Base-by-base conservation (phyloP, 2,888 invertebrate genomes). In the Gastrophysa polygoni region DNA sequence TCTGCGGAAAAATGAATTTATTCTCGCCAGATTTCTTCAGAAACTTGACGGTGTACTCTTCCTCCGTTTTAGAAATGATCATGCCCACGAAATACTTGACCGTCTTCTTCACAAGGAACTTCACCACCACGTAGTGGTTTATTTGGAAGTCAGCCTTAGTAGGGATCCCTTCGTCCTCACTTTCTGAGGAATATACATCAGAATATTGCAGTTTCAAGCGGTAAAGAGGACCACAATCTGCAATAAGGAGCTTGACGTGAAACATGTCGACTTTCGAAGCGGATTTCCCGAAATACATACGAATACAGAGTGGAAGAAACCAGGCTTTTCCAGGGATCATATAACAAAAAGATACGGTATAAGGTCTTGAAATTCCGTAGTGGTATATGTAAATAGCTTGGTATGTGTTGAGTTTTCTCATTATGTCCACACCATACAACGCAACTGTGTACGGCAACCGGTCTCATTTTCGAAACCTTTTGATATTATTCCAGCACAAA, bases 101-200 rank as follows among this genome's bases (percentile, higher is more conserved):
- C 16, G 54, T 43, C 11, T 54, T 54, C 16, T 54, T 54, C 44
- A 38, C 54, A 21, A 38, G 21, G 8, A 54, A 54, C 11, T 43
- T 43, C 21, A 54, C 54, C 24, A 54, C 54, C 10, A 54, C 54
- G 18, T 54, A 54, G 29, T 54, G 43, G 24, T 54, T 54, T 43
- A 38, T n/a, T 14, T 38, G 38, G 14, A 14, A 38, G 14, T 38
- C 38, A 11, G 14, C 11, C 3, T 14, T 38, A 2, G 1, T 8
- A 14, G 38, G n/a, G 2, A 14, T 3, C 14, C 14, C 14, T 14
- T 38, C 38, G 2, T 38, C 38, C 6, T 38, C 38, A 6, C 38
- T 38, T 14, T 38, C 38, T 14, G 38, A 38, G 1, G 38, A 38
- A 38, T 38, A 38, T 14, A 38, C 38, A 14, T 38, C 38, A 4